A percentile compares a stretch with the other conserved stretches of the same genome.
Evolutionary conservation across 2,113 vertebrate genomes (phyloP).

Genomic region (Anas platyrhynchos): DNA sequence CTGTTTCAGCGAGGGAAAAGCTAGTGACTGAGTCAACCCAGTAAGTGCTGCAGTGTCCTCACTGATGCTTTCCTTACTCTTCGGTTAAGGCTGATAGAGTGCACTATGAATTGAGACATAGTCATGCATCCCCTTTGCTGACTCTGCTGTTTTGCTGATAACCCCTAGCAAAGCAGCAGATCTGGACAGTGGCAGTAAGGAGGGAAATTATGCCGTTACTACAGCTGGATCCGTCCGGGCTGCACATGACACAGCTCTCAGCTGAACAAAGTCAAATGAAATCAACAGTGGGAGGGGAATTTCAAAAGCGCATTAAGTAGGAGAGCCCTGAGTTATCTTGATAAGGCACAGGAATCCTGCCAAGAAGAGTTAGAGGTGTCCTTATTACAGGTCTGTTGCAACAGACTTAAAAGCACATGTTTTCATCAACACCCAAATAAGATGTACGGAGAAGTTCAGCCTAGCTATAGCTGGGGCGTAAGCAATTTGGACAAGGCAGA

Average conservation of each 20-base stretch:
- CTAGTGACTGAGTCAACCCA: neutral
- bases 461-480: neutral
- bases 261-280: neutral
- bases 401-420: neutral
- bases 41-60: neutral
- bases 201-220: neutral
- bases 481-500: neutral
- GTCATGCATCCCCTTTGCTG: neutral
- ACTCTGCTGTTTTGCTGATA: constrained; percentile 10
- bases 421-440: neutral
- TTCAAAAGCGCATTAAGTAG: neutral
- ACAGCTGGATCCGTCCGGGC: neutral
- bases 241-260: neutral
- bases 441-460: neutral
- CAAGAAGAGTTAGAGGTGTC: neutral
- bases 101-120: neutral
- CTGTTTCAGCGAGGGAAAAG: neutral
- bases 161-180: neutral
- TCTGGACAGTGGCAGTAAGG: neutral
- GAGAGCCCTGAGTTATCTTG: neutral
- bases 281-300: neutral
- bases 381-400: neutral
- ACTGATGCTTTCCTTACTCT: neutral
- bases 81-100: neutral
- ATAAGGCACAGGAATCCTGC: neutral